Conservation (phyloP, 1,140 invertebrate genomes). For the Heliothis subflexa region DNA sequence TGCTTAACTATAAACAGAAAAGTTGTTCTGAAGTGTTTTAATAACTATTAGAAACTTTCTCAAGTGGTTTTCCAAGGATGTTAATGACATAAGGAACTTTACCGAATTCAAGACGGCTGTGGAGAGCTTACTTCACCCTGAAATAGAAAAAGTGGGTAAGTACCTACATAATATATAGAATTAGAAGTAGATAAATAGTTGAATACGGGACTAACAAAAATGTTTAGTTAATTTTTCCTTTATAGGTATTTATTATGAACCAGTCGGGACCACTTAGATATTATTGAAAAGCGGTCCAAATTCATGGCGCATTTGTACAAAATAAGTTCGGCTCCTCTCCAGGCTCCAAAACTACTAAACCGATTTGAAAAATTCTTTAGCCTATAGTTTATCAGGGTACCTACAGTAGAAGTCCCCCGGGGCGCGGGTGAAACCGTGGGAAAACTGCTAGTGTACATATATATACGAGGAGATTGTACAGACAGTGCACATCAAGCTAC, state of each 20-base stretch:
- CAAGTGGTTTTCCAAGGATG: conserved; percentile 35
- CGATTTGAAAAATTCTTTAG: no score
- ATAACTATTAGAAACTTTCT: conserved; percentile 47
- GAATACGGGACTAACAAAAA: neutral
- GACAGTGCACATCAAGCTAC: no score
- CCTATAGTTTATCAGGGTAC: no score
- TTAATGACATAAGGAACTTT: conserved; percentile 37
- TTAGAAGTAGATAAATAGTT: conserved; percentile 15
- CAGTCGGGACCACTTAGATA: no score
- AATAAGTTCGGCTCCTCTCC: no score
- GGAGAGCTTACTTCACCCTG: conserved; percentile 46
- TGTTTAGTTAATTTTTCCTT: neutral
- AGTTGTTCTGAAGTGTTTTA: conserved; percentile 37
- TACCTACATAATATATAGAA: conserved; percentile 49
- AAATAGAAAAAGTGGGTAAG: conserved; percentile 70
- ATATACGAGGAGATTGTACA: no score
- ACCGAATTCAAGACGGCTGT: conserved; percentile 42
- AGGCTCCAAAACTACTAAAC: no score
- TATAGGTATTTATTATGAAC: neutral
- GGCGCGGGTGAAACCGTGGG: no score
- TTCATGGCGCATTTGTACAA: no score
- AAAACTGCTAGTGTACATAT: no score
- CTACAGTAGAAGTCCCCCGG: no score
- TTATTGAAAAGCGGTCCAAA: no score
- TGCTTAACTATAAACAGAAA: conserved; percentile 26